Conservation (phyloP, 1,140 invertebrate species). For the Drepana arcuata region DNA sequence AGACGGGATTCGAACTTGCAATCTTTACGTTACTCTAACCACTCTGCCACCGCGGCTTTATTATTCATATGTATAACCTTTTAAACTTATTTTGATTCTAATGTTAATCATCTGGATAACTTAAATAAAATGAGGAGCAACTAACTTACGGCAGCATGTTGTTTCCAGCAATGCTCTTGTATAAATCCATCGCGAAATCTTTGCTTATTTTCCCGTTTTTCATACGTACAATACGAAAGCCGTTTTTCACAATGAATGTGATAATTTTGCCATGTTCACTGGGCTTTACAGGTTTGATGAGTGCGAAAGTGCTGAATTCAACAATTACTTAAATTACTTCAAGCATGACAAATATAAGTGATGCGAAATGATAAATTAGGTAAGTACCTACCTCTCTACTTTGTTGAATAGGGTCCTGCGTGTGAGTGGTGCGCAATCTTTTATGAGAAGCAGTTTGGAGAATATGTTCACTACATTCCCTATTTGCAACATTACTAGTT, state of each 20-base stretch:
- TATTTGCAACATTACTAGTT: conserved; percentile 51
- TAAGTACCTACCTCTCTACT: conserved; percentile 33
- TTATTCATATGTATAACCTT: too few relatives aligned
- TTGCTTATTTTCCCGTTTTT: conserved; percentile 56
- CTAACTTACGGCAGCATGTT: conserved; percentile 41
- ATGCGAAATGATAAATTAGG: background rate
- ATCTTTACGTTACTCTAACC: too few relatives aligned
- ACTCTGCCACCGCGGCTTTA: too few relatives aligned
- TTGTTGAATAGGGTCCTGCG: conserved; percentile 41
- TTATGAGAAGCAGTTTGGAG: conserved; percentile 46
- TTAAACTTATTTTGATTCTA: too few relatives aligned
- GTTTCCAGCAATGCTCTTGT: conserved; percentile 34
- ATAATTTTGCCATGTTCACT: conserved; percentile 55
- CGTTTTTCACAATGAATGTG: conserved; percentile 56
- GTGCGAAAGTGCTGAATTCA: conserved; percentile 54
- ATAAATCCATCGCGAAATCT: conserved; percentile 51
- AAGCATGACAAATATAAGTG: too few relatives aligned
- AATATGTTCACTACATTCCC: conserved; percentile 60
- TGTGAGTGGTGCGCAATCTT: conserved; percentile 49
- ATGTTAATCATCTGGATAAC: too few relatives aligned
- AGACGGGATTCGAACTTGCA: too few relatives aligned
- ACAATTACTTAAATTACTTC: too few relatives aligned
- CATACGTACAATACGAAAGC: conserved; percentile 56
- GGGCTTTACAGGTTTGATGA: conserved; percentile 53
- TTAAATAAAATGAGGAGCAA: background rate